phyloP scores from a whole-genome alignment of 2,797 vertebrate genomes.

The Alectoris magna region DNA sequence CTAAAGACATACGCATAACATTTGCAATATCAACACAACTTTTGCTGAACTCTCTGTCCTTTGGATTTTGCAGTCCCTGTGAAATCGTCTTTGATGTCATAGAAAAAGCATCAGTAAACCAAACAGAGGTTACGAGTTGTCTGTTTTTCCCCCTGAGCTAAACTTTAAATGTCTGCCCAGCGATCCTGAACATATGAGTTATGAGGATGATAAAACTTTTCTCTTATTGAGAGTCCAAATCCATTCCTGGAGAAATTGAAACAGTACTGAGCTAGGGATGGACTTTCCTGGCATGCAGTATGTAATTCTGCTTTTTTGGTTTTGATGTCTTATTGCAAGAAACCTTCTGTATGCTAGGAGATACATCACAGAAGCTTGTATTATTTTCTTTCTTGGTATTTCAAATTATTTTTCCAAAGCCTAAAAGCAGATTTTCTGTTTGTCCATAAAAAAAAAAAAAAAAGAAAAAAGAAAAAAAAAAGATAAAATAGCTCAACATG shows the following conservation, averaged over 20 bases:
- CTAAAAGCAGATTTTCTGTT: not conserved
- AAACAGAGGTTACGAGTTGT: not conserved
- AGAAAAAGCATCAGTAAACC: not conserved
- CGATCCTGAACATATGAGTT: not conserved
- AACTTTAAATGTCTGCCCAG: constrained; percentile 15
- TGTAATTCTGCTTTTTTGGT: not conserved
- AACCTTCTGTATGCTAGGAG: not conserved
- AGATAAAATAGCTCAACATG: not conserved
- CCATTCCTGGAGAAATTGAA: not conserved
- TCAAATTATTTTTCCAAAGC: not conserved
- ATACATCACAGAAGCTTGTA: not conserved
- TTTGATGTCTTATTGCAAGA: not conserved
- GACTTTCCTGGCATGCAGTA: not conserved
- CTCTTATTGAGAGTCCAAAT: not conserved
- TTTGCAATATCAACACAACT: not conserved
- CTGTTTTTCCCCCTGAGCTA: not conserved
- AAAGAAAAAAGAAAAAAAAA: not conserved
- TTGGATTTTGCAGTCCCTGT: not conserved
- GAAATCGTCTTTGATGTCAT: not conserved
- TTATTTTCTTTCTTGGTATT: not conserved
- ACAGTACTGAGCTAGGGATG: not conserved
- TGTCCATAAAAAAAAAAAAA: not conserved
- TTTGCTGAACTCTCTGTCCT: not conserved
- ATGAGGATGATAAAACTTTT: not conserved
- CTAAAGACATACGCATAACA: not conserved